Conservation (phyloP, 2,797 vertebrate species). For the Taeniopygia guttata region DNA sequence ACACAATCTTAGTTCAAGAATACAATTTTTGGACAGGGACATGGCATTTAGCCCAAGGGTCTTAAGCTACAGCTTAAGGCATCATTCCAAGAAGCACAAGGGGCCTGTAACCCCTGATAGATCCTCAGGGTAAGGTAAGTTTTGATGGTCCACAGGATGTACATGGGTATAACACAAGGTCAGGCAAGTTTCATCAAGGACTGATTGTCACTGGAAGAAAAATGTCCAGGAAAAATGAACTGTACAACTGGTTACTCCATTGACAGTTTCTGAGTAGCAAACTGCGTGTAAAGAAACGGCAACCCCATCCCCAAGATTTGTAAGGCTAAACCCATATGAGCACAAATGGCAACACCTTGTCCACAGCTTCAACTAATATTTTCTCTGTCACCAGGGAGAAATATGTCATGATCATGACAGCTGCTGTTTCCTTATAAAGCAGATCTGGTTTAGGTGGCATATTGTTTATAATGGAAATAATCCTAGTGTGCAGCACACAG, state of each 20-base stretch:
- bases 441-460: neutral
- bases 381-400: neutral
- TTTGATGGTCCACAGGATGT: accelerated
- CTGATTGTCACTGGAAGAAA: neutral
- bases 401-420: neutral
- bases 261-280: neutral
- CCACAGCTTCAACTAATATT: neutral
- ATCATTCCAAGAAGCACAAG: neutral
- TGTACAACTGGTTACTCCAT: neutral
- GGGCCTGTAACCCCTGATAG: accelerated
- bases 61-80: neutral
- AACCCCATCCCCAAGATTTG: neutral
- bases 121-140: neutral
- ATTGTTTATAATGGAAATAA: neutral
- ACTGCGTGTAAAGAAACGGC: neutral
- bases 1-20: neutral
- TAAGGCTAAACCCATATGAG: accelerated
- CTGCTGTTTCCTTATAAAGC: neutral
- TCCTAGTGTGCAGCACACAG: neutral
- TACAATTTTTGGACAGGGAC: neutral
- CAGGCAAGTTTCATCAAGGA: neutral
- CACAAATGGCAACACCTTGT: neutral
- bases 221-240: neutral
- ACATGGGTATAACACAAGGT: neutral
- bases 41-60: neutral